Percentiles rank a stretch among this genome's conserved stretches.
phyloP scores from a whole-genome alignment of 2,113 vertebrate genomes.

The Gymnobelideus leadbeateri region DNA sequence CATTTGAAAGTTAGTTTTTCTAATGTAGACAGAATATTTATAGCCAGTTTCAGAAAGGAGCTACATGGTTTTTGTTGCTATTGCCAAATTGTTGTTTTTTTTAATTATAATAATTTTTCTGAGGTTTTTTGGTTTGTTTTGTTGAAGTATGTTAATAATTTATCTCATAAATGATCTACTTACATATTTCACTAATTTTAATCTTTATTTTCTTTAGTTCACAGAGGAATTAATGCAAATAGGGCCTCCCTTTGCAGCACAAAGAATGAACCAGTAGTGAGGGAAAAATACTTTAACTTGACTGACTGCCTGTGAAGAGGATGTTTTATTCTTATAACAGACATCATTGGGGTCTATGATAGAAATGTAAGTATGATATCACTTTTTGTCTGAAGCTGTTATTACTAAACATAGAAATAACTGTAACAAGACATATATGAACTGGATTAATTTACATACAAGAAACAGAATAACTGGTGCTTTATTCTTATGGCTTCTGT shows the following conservation, averaged over 20 bases:
- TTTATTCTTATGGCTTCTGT: constrained; percentile 3
- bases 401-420: constrained; percentile 3
- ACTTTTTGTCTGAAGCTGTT: constrained; percentile 20
- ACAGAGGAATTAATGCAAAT: constrained; percentile 62
- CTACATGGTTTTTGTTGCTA: background rate
- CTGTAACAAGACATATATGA: background rate
- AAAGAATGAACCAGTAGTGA: constrained; percentile 79
- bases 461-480: constrained; percentile 23
- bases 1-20: background rate
- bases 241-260: constrained; percentile 57
- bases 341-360: constrained; percentile 75
- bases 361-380: constrained; percentile 80
- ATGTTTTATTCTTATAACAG: constrained; percentile 71
- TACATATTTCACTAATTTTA: constrained; percentile 50
- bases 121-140: constrained; percentile 7
- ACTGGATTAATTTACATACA: constrained; percentile 14
- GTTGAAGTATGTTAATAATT: background rate
- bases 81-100: background rate
- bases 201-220: constrained; percentile 68
- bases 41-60: background rate
- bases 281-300: constrained; percentile 64
- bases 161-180: constrained; percentile 44
- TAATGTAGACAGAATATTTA: background rate
- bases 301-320: constrained; percentile 76
- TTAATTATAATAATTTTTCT: background rate